A percentile compares a stretch with the other conserved stretches of the same genome.
phyloP scores from a whole-genome alignment of 2,113 vertebrate species.

The Xenopus laevis region DNA sequence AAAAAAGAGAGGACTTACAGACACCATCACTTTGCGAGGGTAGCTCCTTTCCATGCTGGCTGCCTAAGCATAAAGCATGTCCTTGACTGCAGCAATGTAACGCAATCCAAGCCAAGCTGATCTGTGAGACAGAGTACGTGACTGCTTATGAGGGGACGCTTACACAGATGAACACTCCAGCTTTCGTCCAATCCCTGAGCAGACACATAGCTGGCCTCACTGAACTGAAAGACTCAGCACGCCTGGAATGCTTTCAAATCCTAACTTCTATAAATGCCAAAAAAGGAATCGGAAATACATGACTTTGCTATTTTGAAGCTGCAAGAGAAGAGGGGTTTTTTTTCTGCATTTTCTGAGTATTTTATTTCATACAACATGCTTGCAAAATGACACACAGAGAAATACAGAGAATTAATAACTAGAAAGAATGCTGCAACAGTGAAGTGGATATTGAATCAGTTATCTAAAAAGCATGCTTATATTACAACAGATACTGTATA shows the following conservation, averaged over 20 bases:
- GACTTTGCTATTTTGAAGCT: too few species aligned
- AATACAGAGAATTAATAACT: too few species aligned
- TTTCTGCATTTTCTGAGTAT: too few species aligned
- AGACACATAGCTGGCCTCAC: constrained; percentile 41
- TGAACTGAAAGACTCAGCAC: constrained; percentile 36
- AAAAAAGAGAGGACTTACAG: constrained; percentile 56
- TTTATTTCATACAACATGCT: too few species aligned
- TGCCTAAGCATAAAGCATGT: constrained; percentile 39
- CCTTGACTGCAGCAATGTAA: constrained; percentile 50
- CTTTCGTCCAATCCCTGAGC: constrained; percentile 57
- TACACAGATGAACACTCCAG: constrained; percentile 53
- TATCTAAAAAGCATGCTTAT: too few species aligned
- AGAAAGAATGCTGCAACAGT: too few species aligned
- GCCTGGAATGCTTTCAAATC: constrained; percentile 42
- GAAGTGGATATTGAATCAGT: too few species aligned
- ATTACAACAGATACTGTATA: too few species aligned
- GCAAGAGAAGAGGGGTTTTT: too few species aligned
- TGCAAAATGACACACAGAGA: too few species aligned
- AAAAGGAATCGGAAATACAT: constrained; percentile 48
- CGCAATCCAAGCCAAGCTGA: constrained; percentile 46
- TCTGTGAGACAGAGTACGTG: constrained; percentile 46
- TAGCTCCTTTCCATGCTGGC: constrained; percentile 60
- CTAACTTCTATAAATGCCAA: constrained; percentile 50
- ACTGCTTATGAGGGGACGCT: constrained; percentile 57
- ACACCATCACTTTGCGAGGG: constrained; percentile 61